Evolutionary conservation across 92 coral and sea anemone species (phyloP), one percentile per base, ranked within the genome.

Genomic region (Zoanthus gigantus): DNA sequence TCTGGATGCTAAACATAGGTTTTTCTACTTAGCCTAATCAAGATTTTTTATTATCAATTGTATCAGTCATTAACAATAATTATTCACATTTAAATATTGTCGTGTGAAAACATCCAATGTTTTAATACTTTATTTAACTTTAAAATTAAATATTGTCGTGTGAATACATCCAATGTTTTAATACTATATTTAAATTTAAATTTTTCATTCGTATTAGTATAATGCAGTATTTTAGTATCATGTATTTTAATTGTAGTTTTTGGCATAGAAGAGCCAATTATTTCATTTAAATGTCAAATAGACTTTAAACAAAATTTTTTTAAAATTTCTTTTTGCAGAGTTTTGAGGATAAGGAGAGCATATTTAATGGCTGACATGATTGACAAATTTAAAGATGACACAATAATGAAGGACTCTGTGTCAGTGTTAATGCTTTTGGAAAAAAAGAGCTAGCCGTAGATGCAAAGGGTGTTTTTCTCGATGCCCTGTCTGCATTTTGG

Each of bases 401-500:
- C 92, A 66, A 69, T 93, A 18, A 69, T 76, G 85, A 84, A 37
- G 15, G 72, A 23, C 75, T 50, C 74, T 5, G 67, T 92, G 57
- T 78, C 77, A 68, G 90, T 85, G 88, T 92, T n/a, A 92, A 92
- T 89, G 77, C 92, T 79, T 89, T 82, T 77, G 91, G 92, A 50
- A 79, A 92, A 47, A 67, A 63, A 88, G 91, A 92, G 67, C 72
- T 76, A 60, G 93, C 91, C 1, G 54, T 90, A 48, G 95, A 92
- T 72, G 88, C 88, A 42, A 86, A 89, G 71, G 92, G 94, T 81
- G 92, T 84, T 84, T 92, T 92, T 71, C 92, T 89, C 47, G 90
- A 92, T 79, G 88, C 94, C 15, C 89, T 92, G 71, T 92, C 92
- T 29, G 89, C 92, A n/a, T 92, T 89, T 52, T 92, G 92, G 92